phyloP scores from a whole-genome alignment of 1,140 invertebrate genomes.

The Pomacea maculata region DNA sequence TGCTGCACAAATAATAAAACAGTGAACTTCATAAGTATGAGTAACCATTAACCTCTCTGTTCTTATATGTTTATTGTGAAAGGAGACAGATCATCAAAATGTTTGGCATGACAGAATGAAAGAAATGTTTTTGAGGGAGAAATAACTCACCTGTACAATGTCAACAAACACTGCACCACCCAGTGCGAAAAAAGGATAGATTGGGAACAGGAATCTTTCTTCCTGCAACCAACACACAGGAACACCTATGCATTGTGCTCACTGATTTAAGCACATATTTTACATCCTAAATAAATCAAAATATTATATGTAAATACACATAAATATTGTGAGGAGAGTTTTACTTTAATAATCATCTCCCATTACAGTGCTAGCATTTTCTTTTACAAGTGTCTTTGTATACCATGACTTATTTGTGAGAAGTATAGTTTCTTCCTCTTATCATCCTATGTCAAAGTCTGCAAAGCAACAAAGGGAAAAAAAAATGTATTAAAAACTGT shows the following conservation, averaged over 20 bases:
- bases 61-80: too few species aligned
- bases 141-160: conserved; percentile 51
- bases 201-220: conserved; percentile 94
- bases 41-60: too few species aligned
- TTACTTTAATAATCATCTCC: too few species aligned
- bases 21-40: too few species aligned
- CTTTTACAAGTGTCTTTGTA: not conserved
- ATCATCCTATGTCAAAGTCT: not conserved
- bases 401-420: not conserved
- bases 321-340: not conserved
- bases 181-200: conserved; percentile 92
- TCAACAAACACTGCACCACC: conserved; percentile 77
- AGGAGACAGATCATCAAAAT: too few species aligned
- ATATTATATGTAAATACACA: conserved; percentile 8
- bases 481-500: not conserved
- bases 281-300: conserved; percentile 17
- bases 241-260: not conserved
- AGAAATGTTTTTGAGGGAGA: too few species aligned
- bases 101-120: too few species aligned
- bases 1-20: too few species aligned
- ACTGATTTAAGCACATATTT: not conserved
- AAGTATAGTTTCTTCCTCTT: not conserved
- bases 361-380: too few species aligned
- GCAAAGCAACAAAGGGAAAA: not conserved
- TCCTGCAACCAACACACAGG: conserved; percentile 69